phyloP scores from a whole-genome alignment of 2,797 vertebrate genomes.

The Myotis myotis region DNA sequence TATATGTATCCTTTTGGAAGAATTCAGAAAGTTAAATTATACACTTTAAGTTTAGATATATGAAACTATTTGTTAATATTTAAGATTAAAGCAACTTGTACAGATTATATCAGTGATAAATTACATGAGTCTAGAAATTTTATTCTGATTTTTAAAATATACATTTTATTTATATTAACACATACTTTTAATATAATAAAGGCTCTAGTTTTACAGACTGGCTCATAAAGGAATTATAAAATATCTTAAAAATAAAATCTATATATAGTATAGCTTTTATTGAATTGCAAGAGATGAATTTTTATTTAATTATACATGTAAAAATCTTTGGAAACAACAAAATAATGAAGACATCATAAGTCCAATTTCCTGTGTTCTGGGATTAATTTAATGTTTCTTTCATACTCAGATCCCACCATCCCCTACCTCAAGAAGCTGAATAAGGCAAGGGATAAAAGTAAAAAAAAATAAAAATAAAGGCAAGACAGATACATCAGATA shows the following conservation, averaged over 20 bases:
- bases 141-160: constrained; percentile 65
- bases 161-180: constrained; percentile 51
- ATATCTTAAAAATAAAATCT: constrained; percentile 55
- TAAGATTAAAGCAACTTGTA: constrained; percentile 18
- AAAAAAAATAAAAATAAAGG: neutral
- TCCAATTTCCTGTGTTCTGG: neutral
- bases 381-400: neutral
- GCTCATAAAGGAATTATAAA: constrained; percentile 55
- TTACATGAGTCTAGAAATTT: constrained; percentile 51
- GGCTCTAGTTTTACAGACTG: constrained; percentile 33
- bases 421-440: neutral
- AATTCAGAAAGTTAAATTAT: constrained; percentile 4
- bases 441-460: neutral
- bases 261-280: constrained; percentile 5
- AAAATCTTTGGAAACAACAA: constrained; percentile 49
- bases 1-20: neutral
- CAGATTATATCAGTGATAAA: neutral
- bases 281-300: constrained; percentile 9
- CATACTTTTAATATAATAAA: constrained; percentile 49
- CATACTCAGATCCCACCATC: neutral
- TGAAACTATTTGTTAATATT: neutral
- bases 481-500: neutral
- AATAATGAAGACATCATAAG: constrained; percentile 30
- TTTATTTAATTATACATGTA: constrained; percentile 29
- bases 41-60: constrained; percentile 17